Base-by-base conservation (phyloP, 92 coral and sea anemone genomes). In the Micromussa lordhowensis region DNA sequence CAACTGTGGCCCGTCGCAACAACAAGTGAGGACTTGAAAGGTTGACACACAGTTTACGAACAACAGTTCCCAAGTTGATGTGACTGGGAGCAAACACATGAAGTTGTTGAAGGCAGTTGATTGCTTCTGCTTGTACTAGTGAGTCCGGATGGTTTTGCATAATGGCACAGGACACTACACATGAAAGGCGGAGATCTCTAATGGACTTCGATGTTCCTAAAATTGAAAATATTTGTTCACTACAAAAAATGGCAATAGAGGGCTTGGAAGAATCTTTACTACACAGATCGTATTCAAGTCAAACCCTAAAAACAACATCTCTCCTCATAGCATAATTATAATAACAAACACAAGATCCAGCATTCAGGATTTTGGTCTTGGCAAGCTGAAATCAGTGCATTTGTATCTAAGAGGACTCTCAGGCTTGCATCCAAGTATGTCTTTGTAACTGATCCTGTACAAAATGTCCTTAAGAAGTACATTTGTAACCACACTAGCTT, bases 81-180 rank as follows among this genome's bases (percentile, higher is more conserved):
- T 96, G 98, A 80, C 96, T 93, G 66, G 99, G 99, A 63, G 99
- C 99, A 83, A 98, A 98, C 88, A 98, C 98, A 88, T 98, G 99
- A 51, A 98, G 96, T 79, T 98, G 99, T 80, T 98, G 98, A 44
- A 98, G 98, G 82, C 99, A 98, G 78, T 96, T 96, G 94, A 98
- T 98, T 57, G 99, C 99, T 70, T 98, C 99, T 28, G 98, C 96
- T 82, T 98, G 99, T 77, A 98, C 99, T 53, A 98, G 86, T 7
- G 99, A 98, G 80, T 98, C 99, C 40, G 98, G 89, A 82, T 98
- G 99, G 75, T 98, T 98, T 85, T 98, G 99, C 99, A 98, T 98
- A 19, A 98, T 93, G 34, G 98, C 98, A 81, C 98, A 95, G 68
- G 99, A 94, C 36, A 98, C 99, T 6, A 96, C 92, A 72, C 99